Evolutionary conservation across 1,140 invertebrate genomes (phyloP).

Genomic region (Drosophila dunni): DNA sequence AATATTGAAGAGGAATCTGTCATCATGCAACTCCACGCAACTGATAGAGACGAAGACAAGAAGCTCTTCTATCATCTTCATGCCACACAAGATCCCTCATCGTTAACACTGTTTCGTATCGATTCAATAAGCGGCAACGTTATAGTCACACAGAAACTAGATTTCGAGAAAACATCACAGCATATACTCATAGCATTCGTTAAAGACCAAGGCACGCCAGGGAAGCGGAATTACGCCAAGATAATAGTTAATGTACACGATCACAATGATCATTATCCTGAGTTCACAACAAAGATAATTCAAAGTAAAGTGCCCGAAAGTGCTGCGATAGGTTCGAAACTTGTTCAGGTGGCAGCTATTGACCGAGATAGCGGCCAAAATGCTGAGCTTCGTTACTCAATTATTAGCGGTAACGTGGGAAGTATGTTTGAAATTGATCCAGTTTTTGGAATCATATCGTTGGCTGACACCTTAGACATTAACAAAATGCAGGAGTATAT

Average conservation of each 20-base stretch:
- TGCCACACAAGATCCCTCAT: constrained; percentile 90
- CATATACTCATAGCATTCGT: constrained; percentile 96
- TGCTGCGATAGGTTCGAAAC: constrained; percentile 89
- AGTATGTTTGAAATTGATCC: constrained; percentile 93
- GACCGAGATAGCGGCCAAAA: constrained; percentile 94
- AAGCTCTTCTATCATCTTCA: constrained; percentile 91
- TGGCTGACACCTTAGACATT: constrained; percentile 91
- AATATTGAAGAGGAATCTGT: constrained; percentile 85
- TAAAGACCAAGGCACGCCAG: constrained; percentile 94
- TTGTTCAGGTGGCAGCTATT: constrained; percentile 90
- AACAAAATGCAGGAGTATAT: constrained; percentile 91
- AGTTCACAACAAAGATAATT: constrained; percentile 90
- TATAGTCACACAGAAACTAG: constrained; percentile 89
- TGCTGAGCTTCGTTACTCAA: constrained; percentile 91
- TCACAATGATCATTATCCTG: constrained; percentile 95
- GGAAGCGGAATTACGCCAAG: constrained; percentile 93
- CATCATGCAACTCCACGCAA: constrained; percentile 88
- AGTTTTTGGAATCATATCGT: constrained; percentile 90
- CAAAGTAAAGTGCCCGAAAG: constrained; percentile 92
- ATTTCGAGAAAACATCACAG: constrained; percentile 92
- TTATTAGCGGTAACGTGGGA: constrained; percentile 93
- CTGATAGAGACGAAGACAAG: constrained; percentile 89
- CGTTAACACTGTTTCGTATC: constrained; percentile 91
- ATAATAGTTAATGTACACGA: constrained; percentile 93
- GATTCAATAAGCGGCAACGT: constrained; percentile 92